Evolutionary conservation across 2,113 vertebrate species (phyloP), one percentile per base, ranked within the genome.

Genomic region (Smithornis capensis): DNA sequence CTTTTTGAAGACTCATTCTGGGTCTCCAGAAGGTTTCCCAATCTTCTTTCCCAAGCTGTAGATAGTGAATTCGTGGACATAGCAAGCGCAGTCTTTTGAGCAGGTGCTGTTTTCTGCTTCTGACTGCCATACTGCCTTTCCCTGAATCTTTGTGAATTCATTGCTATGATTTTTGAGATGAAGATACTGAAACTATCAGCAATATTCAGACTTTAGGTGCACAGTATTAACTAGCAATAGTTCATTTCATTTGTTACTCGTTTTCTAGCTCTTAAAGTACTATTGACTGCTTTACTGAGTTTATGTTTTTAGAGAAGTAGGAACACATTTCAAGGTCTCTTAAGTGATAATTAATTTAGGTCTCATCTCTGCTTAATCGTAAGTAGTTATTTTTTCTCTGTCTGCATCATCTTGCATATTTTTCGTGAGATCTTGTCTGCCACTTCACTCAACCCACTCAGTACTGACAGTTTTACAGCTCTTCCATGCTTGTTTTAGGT

Each of bases 21-120:
- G 18, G 50, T 24, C 24, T 69, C 29, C 23, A 60, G 71, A 47
- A 50, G 5, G 24, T 42, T 73, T 33, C 17, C 44, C 15, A 24
- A 38, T 9, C 28, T 38, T 84, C 49, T 76, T 77, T 57, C 31
- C 5, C 12, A 59, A 75, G 59, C 15, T 45, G 21, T 45, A 25
- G 19, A 29, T 12, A 38, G 8, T 0, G 0, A 64, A 13, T 42
- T 83, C 37, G 14, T 10, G 21, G n/a, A 14, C 59, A 63, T 12
- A 40, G 37, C 27, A 40, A 28, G 27, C 27, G 40, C 49, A 2
- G 15, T 49, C 27, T 31, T 75, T 56, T 37, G 55, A 80, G 49
- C 42, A 70, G 45, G 57, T 7, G 7, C 23, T 74, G 4, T 40
- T 71, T 68, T 31, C 53, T 87, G 69, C 24, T 68, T 67, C 62